Percentiles rank a stretch among this genome's conserved stretches.
phyloP scores from a whole-genome alignment of 2,113 vertebrate species.

The Lophius piscatorius region DNA sequence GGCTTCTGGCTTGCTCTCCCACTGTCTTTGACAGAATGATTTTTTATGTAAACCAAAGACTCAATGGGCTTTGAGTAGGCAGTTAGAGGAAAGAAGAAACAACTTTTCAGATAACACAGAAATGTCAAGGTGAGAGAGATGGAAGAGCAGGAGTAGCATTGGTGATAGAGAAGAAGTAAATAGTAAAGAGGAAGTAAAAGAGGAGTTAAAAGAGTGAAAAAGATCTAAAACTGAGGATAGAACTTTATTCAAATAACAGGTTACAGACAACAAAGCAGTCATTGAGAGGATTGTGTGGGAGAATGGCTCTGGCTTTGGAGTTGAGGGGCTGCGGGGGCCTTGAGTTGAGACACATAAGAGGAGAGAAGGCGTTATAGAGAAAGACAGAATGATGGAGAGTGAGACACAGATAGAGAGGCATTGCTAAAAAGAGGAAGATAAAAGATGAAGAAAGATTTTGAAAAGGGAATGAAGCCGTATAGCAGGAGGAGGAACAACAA shows the following conservation, averaged over 20 bases:
- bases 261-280: slow-evolving; percentile 66
- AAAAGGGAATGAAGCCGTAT: slow-evolving; percentile 25
- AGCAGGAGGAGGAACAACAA: slow-evolving; percentile 48
- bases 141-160: neutral
- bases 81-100: slow-evolving; percentile 3
- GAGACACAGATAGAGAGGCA: neutral
- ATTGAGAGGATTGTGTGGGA: slow-evolving; percentile 51
- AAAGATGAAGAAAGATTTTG: slow-evolving; percentile 42
- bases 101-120: slow-evolving; percentile 7
- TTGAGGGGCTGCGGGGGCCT: slow-evolving; percentile 34
- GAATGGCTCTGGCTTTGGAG: slow-evolving; percentile 41
- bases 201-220: slow-evolving; percentile 32
- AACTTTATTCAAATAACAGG: slow-evolving; percentile 53
- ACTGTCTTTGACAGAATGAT: slow-evolving; percentile 1
- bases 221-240: slow-evolving; percentile 19
- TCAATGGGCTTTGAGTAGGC: slow-evolving; percentile 29
- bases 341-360: slow-evolving; percentile 32
- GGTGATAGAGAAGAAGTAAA: neutral
- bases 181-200: slow-evolving; percentile 11
- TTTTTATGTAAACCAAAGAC: slow-evolving; percentile 23
- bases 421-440: slow-evolving; percentile 29
- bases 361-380: slow-evolving; percentile 11
- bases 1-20: slow-evolving; percentile 5
- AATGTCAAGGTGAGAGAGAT: neutral
- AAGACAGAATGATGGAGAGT: slow-evolving; percentile 3